phyloP scores from a whole-genome alignment of 2,888 invertebrate species.

The Nemotelus nigrinus region DNA sequence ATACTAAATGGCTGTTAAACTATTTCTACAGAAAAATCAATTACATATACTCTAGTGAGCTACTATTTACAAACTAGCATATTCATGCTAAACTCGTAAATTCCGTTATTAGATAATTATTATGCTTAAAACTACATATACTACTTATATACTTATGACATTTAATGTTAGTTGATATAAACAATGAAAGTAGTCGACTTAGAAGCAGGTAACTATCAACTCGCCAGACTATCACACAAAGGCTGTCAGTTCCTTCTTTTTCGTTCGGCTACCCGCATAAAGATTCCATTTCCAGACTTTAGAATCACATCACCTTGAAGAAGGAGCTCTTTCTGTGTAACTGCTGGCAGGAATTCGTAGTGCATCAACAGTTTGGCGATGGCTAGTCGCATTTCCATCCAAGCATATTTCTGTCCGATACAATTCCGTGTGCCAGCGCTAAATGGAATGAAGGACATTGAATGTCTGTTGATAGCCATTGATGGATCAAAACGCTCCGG shows the following conservation, averaged over 20 bases:
- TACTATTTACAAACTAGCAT: too few species aligned
- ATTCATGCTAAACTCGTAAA: too few species aligned
- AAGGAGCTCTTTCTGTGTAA: neutral
- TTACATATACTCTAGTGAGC: too few species aligned
- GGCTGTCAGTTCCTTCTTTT: neutral
- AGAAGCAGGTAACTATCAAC: too few species aligned
- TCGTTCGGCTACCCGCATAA: slow-evolving; percentile 6
- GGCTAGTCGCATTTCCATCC: slow-evolving; percentile 8
- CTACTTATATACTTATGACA: too few species aligned
- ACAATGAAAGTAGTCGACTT: too few species aligned
- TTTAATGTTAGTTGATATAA: too few species aligned
- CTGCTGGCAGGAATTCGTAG: slow-evolving; percentile 20
- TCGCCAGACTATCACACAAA: too few species aligned
- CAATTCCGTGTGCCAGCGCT: slow-evolving; percentile 29
- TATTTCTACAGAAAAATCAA: too few species aligned
- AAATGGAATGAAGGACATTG: slow-evolving; percentile 24
- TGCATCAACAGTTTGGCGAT: slow-evolving; percentile 17
- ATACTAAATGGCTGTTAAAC: too few species aligned
- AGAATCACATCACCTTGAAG: slow-evolving; percentile 54
- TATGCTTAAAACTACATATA: too few species aligned
- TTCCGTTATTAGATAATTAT: too few species aligned
- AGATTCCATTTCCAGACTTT: slow-evolving; percentile 23
- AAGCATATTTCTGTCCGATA: slow-evolving; percentile 35
- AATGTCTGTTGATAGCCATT: neutral
- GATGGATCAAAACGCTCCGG: slow-evolving; percentile 14